Evolutionary conservation across 2,113 vertebrate species (phyloP).

Genomic region (Ariopsis seemanni): DNA sequence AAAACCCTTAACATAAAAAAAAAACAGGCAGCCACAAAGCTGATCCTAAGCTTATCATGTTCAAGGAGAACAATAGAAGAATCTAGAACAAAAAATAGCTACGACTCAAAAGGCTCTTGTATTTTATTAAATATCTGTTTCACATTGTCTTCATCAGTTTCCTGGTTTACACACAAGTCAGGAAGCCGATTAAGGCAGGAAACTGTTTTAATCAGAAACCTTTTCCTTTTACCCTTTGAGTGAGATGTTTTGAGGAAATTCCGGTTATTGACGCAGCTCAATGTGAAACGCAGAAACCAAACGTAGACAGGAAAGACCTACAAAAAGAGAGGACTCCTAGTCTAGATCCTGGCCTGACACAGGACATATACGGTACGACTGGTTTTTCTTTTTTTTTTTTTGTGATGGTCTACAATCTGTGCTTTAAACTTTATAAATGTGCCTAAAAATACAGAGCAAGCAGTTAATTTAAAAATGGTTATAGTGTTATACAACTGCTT

Average conservation of each 20-base stretch:
- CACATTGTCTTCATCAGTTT: conserved; percentile 4
- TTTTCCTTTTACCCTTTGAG: conserved; percentile 34
- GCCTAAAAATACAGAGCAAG: not conserved
- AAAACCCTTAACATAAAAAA: not conserved
- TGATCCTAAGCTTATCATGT: not conserved
- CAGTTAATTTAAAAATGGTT: too few species aligned
- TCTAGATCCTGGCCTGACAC: not conserved
- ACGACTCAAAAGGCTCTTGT: not conserved
- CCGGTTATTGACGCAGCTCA: conserved; percentile 15
- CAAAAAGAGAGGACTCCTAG: not conserved
- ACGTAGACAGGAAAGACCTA: conserved; percentile 2
- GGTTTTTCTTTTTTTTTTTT: not conserved
- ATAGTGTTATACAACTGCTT: conserved; percentile 44
- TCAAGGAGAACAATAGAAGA: not conserved
- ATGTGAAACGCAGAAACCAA: conserved; percentile 17
- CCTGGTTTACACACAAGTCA: not conserved
- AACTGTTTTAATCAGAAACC: conserved; percentile 40
- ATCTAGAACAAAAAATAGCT: not conserved
- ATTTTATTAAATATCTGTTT: not conserved
- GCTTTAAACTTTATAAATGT: not conserved
- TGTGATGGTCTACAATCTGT: not conserved
- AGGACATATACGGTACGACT: not conserved
- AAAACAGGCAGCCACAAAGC: not conserved
- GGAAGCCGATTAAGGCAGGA: conserved; percentile 22
- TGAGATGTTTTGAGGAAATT: conserved; percentile 45